These are phyloP conservation scores for Microctonus brassicae DNA, from an alignment of 2,888 invertebrate species.

Conservation along the genomic window DNA sequence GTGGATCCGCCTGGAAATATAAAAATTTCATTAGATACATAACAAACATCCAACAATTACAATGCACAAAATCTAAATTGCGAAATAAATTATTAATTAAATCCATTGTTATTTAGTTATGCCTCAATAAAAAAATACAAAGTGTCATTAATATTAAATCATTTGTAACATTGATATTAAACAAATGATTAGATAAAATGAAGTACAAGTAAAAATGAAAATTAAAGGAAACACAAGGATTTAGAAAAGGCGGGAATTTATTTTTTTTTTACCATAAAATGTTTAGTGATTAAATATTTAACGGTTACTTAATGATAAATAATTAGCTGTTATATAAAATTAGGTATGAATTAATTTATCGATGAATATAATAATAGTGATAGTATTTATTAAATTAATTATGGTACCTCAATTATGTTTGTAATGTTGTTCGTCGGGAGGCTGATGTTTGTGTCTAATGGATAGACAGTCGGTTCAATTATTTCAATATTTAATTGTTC, in stretches of 20 bases:
- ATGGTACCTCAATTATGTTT: conserved; percentile 22
- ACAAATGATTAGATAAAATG: too few relatives aligned
- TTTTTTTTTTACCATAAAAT: background rate
- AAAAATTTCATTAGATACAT: background rate
- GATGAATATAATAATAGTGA: too few relatives aligned
- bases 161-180: too few relatives aligned
- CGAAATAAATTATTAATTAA: too few relatives aligned
- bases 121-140: too few relatives aligned
- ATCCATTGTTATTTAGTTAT: too few relatives aligned
- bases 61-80: too few relatives aligned
- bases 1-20: background rate
- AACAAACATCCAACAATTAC: too few relatives aligned
- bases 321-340: background rate
- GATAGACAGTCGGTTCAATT: background rate
- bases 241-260: background rate
- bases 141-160: too few relatives aligned
- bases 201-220: background rate
- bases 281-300: background rate
- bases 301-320: background rate
- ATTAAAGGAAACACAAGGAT: background rate
- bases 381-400: background rate
- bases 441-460: background rate
- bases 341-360: too few relatives aligned
- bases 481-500: background rate
- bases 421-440: conserved; percentile 5